Evolutionary conservation across 53 echinoderm and acorn worm genomes (phyloP), one percentile per base, ranked within the genome.

Genomic region (Apostichopus leukothele): DNA sequence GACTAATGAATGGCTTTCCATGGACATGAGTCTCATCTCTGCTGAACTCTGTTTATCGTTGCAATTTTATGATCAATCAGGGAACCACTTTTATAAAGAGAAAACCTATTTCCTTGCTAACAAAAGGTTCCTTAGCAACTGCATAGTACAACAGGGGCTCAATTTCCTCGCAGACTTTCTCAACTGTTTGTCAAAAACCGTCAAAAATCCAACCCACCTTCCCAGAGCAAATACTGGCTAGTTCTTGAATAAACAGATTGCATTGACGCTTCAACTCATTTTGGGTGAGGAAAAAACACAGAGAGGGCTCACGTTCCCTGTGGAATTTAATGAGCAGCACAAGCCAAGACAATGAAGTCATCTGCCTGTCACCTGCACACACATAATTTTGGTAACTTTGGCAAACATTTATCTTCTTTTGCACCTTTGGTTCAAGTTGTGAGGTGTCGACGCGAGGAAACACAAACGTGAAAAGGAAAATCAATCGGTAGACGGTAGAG

Each of bases 351-450:
- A 54, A 80, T 9, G 80, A 9, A 53, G 80, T 55, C 18, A 57
- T 80, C 80, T 80, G 55, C 18, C 55, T 80, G 80, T 80, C 80
- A 80, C 54, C 80, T 80, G 80, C 80, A 55, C 53, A 16, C 63
- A 53, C 50, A 80, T 53, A 80, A 80, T 80, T 80, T 53, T 80
- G 80, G 55, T 57, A 80, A 80, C 80, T 80, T 80, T 80, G 80
- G 80, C 80, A 80, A 80, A 80, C 80, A 80, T 53, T 80, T 53
- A 80, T 80, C 80, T 80, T 80, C 53, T 53, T 80, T 53, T 80
- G 19, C 19, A 55, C 16, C 79, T 21, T 80, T 5, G 54, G 54
- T 51, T 53, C 20, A 4, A 19, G 20, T n/a, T 71, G 71, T n/a
- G 71, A 71, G 5, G 71, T 71, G 71, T 18, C 18, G 71, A 71